phyloP scores from a whole-genome alignment of 2,113 vertebrate genomes.

The Carettochelys insculpta region DNA sequence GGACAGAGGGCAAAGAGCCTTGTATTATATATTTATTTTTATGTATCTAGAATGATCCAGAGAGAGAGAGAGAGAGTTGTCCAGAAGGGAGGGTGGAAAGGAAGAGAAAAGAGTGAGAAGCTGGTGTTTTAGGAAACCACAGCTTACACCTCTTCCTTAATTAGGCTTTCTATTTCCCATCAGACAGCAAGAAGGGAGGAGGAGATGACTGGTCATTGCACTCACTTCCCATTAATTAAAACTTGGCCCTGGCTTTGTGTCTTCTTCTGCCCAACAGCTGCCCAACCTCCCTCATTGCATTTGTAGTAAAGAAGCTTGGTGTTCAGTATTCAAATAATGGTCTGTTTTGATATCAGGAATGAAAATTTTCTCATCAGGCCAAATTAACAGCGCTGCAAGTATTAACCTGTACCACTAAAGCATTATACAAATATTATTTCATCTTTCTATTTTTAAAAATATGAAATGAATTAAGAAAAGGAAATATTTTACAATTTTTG shows the following conservation, averaged over 20 bases:
- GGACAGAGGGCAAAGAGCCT: no score
- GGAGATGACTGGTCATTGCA: not conserved
- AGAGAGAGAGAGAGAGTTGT: not conserved
- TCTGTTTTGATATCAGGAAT: not conserved
- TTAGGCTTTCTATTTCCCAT: not conserved
- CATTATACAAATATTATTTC: not conserved
- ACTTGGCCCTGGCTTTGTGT: not conserved
- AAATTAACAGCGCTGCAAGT: not conserved
- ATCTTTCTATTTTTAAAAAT: not conserved
- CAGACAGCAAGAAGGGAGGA: not conserved
- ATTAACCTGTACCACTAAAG: not conserved
- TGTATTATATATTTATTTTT: no score
- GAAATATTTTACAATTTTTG: not conserved
- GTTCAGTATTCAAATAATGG: not conserved
- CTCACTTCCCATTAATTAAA: not conserved
- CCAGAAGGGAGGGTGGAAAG: not conserved
- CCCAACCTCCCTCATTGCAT: not conserved
- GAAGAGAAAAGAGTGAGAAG: not conserved
- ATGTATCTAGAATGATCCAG: not conserved
- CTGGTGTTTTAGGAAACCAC: not conserved
- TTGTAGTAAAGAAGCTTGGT: not conserved
- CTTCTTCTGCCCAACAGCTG: not conserved
- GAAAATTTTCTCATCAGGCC: not conserved
- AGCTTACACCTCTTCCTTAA: not conserved
- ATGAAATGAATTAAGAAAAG: not conserved